phyloP scores from a whole-genome alignment of 2,888 invertebrate genomes.

The Adineta ricciae region DNA sequence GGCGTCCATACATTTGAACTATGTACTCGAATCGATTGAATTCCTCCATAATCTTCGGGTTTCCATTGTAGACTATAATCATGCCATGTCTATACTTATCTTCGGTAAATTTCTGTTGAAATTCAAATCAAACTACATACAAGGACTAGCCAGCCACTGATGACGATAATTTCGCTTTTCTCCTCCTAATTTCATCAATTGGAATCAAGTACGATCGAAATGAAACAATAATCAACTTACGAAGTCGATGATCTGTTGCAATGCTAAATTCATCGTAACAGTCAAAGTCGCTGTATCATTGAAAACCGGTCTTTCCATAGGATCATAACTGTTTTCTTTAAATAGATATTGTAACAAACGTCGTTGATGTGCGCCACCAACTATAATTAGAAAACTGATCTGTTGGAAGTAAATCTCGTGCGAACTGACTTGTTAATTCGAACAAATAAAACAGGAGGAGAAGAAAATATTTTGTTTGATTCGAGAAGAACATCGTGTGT shows the following conservation, averaged over 20 bases:
- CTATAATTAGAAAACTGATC: not conserved
- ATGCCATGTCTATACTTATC: constrained; percentile 14
- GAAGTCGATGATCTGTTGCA: constrained; percentile 33
- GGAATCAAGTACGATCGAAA: not conserved
- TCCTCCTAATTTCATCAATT: constrained; percentile 15
- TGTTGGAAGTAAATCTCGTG: no score
- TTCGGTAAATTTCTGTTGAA: not conserved
- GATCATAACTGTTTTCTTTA: constrained; percentile 19
- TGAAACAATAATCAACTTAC: not conserved
- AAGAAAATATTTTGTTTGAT: not conserved
- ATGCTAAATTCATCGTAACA: constrained; percentile 26
- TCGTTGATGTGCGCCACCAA: constrained; percentile 25
- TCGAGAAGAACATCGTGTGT: not conserved
- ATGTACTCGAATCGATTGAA: constrained; percentile 8
- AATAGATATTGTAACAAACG: constrained; percentile 28
- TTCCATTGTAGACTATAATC: constrained; percentile 31
- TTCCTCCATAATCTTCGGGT: constrained; percentile 28
- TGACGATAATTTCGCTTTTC: constrained; percentile 29
- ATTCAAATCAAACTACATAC: not conserved
- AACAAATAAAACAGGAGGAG: not conserved
- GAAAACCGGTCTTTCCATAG: constrained; percentile 26
- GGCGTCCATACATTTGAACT: constrained; percentile 26
- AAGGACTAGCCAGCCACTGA: constrained; percentile 31
- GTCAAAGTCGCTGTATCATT: constrained; percentile 24
- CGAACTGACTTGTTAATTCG: not conserved